A percentile compares a stretch with the other conserved stretches of the same genome.
phyloP scores from a whole-genome alignment of 2,888 invertebrate genomes.

The Kryphioiulus occultus region DNA sequence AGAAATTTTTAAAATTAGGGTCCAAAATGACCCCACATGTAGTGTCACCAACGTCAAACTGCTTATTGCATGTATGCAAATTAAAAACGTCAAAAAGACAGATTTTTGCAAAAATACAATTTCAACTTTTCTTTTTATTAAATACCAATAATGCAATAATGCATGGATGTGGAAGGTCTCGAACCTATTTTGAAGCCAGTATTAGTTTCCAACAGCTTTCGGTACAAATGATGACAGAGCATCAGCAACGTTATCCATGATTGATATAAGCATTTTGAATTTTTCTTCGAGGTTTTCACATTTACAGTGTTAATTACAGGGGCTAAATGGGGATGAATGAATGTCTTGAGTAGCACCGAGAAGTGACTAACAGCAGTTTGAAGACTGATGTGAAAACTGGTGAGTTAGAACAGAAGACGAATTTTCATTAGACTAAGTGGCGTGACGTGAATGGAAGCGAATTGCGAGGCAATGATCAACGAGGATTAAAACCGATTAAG shows the following conservation, averaged over 20 bases:
- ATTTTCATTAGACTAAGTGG: constrained; percentile 1
- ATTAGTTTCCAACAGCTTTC: too few species aligned
- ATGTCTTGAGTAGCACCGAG: neutral
- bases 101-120: too few species aligned
- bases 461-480: neutral
- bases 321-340: neutral
- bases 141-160: too few species aligned
- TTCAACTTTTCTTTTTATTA: too few species aligned
- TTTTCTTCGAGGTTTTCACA: neutral
- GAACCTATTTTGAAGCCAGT: neutral
- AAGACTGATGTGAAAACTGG: neutral
- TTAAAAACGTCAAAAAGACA: too few species aligned
- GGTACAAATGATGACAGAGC: neutral
- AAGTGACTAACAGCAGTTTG: neutral
- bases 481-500: neutral
- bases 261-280: neutral
- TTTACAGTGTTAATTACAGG: neutral
- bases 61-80: too few species aligned
- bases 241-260: neutral
- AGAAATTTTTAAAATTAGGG: too few species aligned
- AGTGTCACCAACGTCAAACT: too few species aligned
- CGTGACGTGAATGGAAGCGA: neutral
- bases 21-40: too few species aligned
- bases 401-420: neutral
- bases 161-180: neutral